phyloP scores from a whole-genome alignment of 92 coral and sea anemone genomes.

The Blastomussa wellsi region DNA sequence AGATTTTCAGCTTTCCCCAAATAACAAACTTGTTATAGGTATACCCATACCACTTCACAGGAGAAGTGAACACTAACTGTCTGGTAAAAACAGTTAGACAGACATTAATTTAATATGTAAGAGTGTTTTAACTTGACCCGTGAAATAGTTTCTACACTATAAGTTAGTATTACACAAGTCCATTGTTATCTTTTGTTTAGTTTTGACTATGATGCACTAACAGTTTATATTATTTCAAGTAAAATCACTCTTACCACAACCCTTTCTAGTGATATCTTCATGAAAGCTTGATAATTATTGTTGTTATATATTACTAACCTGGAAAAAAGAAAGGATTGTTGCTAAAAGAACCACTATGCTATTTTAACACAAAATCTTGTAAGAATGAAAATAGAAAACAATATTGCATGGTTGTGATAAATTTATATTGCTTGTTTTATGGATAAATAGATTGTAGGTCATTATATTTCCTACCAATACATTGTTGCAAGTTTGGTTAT shows the following conservation, averaged over 20 bases:
- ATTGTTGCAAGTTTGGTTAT: not conserved
- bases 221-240: not conserved
- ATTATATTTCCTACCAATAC: conserved; percentile 21
- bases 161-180: not conserved
- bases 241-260: conserved; percentile 25
- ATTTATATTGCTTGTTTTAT: too few species aligned
- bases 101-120: not conserved
- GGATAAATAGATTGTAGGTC: conserved; percentile 6
- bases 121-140: not conserved
- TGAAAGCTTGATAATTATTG: too few species aligned
- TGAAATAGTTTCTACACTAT: not conserved
- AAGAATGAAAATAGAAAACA: too few species aligned
- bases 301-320: too few species aligned
- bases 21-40: not conserved
- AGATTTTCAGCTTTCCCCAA: not conserved
- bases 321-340: too few species aligned
- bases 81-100: not conserved
- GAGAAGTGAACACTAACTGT: not conserved
- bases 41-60: not conserved
- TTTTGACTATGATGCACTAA: not conserved
- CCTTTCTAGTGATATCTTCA: not conserved
- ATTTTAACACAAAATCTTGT: too few species aligned
- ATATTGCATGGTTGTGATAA: too few species aligned
- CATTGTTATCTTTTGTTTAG: too few species aligned
- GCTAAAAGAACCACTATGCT: too few species aligned